A percentile compares a stretch with the other conserved stretches of the same genome.
Evolutionary conservation across 1,140 invertebrate genomes (phyloP).

Genomic region (Drosophila willistoni): DNA sequence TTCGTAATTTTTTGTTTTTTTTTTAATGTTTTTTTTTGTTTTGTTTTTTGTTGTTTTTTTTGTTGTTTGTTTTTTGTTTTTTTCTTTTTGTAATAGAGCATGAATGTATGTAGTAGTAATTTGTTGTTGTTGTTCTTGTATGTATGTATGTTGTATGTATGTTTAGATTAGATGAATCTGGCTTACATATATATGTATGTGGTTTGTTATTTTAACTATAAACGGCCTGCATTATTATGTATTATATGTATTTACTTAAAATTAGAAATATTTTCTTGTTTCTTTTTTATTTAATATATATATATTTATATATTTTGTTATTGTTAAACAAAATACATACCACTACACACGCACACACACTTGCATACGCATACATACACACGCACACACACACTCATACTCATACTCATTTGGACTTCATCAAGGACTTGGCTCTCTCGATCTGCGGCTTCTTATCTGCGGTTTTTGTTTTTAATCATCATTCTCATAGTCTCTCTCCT

Average conservation of each 20-base stretch:
- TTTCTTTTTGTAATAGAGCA: constrained; percentile 75
- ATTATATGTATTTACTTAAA: constrained; percentile 1
- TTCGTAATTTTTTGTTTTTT: constrained; percentile 48
- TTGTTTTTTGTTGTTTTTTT: constrained; percentile 45
- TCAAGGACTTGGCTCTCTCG: constrained; percentile 38
- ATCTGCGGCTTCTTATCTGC: constrained; percentile 40
- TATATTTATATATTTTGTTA: background rate
- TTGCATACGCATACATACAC: constrained; percentile 33
- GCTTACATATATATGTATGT: constrained; percentile 64
- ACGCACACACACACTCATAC: constrained; percentile 17
- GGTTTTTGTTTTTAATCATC: constrained; percentile 50
- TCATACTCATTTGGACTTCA: constrained; percentile 4
- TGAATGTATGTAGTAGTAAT: constrained; percentile 79
- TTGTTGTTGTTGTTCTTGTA: constrained; percentile 54
- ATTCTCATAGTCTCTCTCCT: constrained; percentile 78
- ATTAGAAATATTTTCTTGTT: constrained; percentile 3
- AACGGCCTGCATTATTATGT: constrained; percentile 55
- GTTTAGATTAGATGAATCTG: constrained; percentile 27
- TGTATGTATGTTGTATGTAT: constrained; percentile 28
- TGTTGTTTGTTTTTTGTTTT: constrained; percentile 11
- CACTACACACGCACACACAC: constrained; percentile 53
- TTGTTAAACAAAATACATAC: constrained; percentile 25
- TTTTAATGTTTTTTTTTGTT: constrained; percentile 12
- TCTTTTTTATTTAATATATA: constrained; percentile 4
- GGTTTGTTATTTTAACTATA: constrained; percentile 67